Evolutionary conservation across 2,888 invertebrate species (phyloP).

Genomic region (Drosophila kokeensis): DNA sequence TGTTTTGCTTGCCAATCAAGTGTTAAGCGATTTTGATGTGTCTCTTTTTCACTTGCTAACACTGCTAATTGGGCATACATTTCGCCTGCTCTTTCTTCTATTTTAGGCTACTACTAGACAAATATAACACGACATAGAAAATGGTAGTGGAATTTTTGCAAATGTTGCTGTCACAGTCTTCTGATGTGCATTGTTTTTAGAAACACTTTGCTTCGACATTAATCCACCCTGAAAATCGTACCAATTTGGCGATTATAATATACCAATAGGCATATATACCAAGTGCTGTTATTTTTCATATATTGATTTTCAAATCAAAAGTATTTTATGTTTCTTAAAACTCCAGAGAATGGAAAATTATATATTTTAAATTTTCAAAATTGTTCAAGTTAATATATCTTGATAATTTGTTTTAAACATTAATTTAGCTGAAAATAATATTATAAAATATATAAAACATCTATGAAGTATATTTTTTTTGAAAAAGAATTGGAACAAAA

Average conservation of each 20-base stretch:
- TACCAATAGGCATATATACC: background rate
- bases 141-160: background rate
- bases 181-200: background rate
- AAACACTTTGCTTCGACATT: background rate
- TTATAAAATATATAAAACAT: background rate
- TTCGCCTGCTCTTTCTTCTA: background rate
- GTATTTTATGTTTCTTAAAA: background rate
- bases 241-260: background rate
- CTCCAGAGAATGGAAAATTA: background rate
- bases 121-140: background rate
- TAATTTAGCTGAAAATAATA: background rate
- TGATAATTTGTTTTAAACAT: background rate
- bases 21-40: slow-evolving; percentile 38
- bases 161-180: background rate
- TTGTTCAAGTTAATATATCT: background rate
- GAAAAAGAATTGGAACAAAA: too few relatives aligned
- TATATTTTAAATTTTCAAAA: background rate
- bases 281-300: background rate
- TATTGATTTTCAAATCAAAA: background rate
- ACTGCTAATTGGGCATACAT: slow-evolving; percentile 36
- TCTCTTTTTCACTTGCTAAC: slow-evolving; percentile 17
- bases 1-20: slow-evolving; percentile 53
- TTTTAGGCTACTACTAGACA: background rate
- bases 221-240: background rate
- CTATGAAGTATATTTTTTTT: background rate